phyloP scores from a whole-genome alignment of 2,113 vertebrate species.

The Haemorhous mexicanus region DNA sequence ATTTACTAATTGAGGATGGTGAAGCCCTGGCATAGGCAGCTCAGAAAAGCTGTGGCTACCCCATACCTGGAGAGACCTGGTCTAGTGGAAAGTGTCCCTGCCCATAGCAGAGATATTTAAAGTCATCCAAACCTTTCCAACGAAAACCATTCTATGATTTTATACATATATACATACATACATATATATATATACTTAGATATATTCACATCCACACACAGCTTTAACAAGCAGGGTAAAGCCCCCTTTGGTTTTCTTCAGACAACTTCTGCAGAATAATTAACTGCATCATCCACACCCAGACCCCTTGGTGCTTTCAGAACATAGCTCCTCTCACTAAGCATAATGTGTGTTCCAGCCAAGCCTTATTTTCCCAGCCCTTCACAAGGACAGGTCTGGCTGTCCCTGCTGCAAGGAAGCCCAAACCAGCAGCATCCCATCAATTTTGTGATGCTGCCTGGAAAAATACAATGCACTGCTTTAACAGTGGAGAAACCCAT shows the following conservation, averaged over 20 bases:
- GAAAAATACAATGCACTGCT: neutral
- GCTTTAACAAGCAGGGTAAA: neutral
- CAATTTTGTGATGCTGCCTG: neutral
- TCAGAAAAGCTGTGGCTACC: neutral
- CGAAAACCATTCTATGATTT: neutral
- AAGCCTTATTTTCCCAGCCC: neutral
- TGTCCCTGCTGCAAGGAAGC: neutral
- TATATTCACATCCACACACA: accelerated
- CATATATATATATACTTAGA: neutral
- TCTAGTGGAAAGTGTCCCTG: neutral
- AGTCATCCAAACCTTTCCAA: neutral
- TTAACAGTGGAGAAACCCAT: neutral
- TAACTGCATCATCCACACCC: neutral
- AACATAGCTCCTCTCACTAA: neutral
- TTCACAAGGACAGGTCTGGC: neutral
- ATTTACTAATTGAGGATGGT: neutral
- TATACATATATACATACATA: accelerated
- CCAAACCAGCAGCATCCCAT: neutral
- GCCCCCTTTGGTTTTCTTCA: neutral
- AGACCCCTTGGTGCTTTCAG: neutral
- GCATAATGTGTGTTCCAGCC: accelerated
- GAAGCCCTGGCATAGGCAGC: neutral
- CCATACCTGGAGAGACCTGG: neutral
- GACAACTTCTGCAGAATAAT: neutral
- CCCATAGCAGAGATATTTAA: neutral